Percentiles rank a stretch among this genome's conserved stretches.
phyloP scores from a whole-genome alignment of 2,888 invertebrate species.

The Halictus quadricinctus region DNA sequence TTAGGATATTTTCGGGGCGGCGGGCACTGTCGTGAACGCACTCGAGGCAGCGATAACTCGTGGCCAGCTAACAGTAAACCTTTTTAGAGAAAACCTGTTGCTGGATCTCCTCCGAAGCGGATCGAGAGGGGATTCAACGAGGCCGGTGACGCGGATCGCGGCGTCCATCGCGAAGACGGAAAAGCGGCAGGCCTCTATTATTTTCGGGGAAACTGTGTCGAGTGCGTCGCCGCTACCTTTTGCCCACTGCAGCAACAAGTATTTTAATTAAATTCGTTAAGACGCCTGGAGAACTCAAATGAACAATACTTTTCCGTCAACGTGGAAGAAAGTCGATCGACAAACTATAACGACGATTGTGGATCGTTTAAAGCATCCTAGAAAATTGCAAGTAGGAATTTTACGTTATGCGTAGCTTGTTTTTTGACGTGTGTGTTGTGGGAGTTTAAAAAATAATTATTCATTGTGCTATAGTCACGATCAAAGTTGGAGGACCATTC shows the following conservation, averaged over 20 bases:
- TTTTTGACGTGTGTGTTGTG: too few relatives aligned
- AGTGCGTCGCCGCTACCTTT: background rate
- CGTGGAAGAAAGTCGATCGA: too few relatives aligned
- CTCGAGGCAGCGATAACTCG: background rate
- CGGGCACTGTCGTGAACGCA: background rate
- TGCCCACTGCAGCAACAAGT: background rate
- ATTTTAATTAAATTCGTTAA: background rate
- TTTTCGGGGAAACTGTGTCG: background rate
- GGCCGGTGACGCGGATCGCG: background rate
- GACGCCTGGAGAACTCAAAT: background rate
- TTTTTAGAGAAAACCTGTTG: conserved; percentile 40
- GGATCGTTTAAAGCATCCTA: too few relatives aligned
- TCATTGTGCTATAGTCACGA: too few relatives aligned
- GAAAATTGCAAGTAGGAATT: too few relatives aligned
- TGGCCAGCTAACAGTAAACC: background rate
- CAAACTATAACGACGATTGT: too few relatives aligned
- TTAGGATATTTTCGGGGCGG: background rate
- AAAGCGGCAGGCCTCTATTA: conserved; percentile 1
- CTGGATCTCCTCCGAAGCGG: background rate
- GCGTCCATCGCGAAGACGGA: conserved; percentile 11
- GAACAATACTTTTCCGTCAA: background rate
- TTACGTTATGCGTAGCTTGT: too few relatives aligned
- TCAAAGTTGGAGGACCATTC: too few relatives aligned
- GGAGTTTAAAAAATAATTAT: too few relatives aligned
- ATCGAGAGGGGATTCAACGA: background rate